Percentiles rank a stretch among this genome's conserved stretches.
Conservation (phyloP, 2,113 vertebrate species). For the Muntiacus reevesi region DNA sequence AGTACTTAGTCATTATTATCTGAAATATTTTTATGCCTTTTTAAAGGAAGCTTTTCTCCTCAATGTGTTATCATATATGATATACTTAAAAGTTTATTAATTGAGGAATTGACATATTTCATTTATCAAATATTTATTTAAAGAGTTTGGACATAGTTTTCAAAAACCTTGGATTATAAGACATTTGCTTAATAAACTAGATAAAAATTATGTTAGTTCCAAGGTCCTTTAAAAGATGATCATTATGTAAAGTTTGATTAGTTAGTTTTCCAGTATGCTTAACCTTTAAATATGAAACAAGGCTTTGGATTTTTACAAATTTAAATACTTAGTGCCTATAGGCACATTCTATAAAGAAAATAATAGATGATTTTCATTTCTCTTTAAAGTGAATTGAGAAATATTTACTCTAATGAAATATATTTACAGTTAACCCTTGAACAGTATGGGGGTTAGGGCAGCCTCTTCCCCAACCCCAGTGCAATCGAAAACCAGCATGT, state of each 20-base stretch:
- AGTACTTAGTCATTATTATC: not conserved
- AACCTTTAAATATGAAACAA: not conserved
- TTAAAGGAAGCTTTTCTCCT: not conserved
- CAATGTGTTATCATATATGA: not conserved
- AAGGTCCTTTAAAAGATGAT: not conserved
- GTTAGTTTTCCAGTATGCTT: not conserved
- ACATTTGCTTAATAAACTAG: slow-evolving; percentile 17
- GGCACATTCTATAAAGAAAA: not conserved
- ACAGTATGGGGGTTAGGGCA: not conserved
- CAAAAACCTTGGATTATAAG: not conserved
- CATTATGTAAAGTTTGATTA: not conserved
- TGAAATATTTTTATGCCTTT: not conserved
- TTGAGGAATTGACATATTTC: not conserved
- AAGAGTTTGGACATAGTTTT: not conserved
- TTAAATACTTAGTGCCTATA: not conserved
- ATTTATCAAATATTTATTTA: slow-evolving; percentile 2
- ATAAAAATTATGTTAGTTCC: not conserved
- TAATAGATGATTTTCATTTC: slow-evolving; percentile 3
- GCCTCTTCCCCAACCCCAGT: not conserved
- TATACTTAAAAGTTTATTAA: not conserved
- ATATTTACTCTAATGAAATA: slow-evolving; percentile 9
- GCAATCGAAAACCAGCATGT: not conserved
- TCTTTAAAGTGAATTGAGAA: not conserved
- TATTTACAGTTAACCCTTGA: not conserved
- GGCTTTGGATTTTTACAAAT: not conserved